Conservation (phyloP, 2,888 invertebrate genomes). For the Mythimna vitellina region DNA sequence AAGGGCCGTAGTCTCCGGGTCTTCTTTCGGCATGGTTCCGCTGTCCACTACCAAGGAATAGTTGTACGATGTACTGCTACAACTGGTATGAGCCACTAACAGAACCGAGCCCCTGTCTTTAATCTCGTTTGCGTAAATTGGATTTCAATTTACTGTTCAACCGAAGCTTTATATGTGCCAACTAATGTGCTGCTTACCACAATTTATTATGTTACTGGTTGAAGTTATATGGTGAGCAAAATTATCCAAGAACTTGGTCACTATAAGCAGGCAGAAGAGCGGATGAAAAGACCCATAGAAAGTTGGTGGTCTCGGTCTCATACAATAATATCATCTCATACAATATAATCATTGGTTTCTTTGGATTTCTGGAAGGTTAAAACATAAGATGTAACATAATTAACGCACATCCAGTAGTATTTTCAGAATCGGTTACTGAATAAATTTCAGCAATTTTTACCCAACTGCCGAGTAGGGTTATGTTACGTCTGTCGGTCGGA, state of each 20-base stretch:
- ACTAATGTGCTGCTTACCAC: slow-evolving; percentile 60
- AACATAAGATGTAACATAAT: too few species aligned
- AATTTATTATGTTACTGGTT: slow-evolving; percentile 57
- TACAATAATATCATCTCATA: too few species aligned
- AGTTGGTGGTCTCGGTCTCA: background rate
- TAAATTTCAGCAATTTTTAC: too few species aligned
- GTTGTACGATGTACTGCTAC: slow-evolving; percentile 45
- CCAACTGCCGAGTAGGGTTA: too few species aligned
- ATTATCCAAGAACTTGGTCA: background rate
- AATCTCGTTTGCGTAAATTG: slow-evolving; percentile 84
- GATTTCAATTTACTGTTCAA: slow-evolving; percentile 78
- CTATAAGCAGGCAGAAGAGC: too few species aligned
- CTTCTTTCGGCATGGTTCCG: slow-evolving; percentile 94
- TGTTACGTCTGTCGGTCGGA: too few species aligned
- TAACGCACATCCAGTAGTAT: too few species aligned
- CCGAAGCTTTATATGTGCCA: slow-evolving; percentile 83
- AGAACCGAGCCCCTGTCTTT: slow-evolving; percentile 64
- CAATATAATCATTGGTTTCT: background rate
- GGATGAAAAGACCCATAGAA: background rate
- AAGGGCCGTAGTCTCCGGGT: slow-evolving; percentile 94
- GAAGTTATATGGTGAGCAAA: slow-evolving; percentile 6
- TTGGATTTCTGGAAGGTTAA: background rate
- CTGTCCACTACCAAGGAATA: slow-evolving; percentile 48
- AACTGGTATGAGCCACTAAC: slow-evolving; percentile 65
- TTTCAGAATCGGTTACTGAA: too few species aligned